Evolutionary conservation across 2,113 vertebrate genomes (phyloP), one percentile per base, ranked within the genome.

Genomic region (Prionailurus viverrinus): DNA sequence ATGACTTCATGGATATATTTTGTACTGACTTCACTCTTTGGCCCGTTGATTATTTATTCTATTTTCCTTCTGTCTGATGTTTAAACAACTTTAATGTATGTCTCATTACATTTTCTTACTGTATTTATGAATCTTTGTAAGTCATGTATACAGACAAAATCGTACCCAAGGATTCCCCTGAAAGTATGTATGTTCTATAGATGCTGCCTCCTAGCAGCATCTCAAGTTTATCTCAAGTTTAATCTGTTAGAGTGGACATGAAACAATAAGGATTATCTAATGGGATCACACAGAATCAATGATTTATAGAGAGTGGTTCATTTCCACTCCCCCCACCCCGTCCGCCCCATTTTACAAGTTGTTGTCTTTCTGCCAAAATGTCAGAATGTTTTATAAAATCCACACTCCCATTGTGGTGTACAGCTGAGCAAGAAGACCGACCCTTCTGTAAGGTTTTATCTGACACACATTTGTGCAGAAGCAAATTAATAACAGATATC

Each of bases 301-400:
- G 66, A 74, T 74, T 96, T 97, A n/a, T 79, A 48, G 7, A 45
- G 25, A 73, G 19, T 74, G 39, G 25, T 9, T 65, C 48, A 27
- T 66, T 80, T 61, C 58, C 58, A 61, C 58, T 51, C 6, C 6
- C 23, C 11, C 41, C 1, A 21, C 27, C 2, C 0, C 11, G 0
- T 19, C 55, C 55, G 58, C 83, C 8, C 5, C 31, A 63, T 53
- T 93, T 71, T 86, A 71, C 4, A 78, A 71, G 41, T 81, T 71
- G 8, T 51, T 86, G 25, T 93, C 36, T 92, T 91, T 76, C 78
- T 71, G 81, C 71, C 31, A 82, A 95, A 95, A 82, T 69, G 63
- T 74, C n/a, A 91, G 31, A 39, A 91, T 58, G 15, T 80, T 94
- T 95, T 90, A 84, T 12, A 61, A 25, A 94, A 87, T 61, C 33